Evolutionary conservation across 2,888 invertebrate genomes (phyloP), one percentile per base, ranked within the genome.

Genomic region (Archaeoteleia sp.): DNA sequence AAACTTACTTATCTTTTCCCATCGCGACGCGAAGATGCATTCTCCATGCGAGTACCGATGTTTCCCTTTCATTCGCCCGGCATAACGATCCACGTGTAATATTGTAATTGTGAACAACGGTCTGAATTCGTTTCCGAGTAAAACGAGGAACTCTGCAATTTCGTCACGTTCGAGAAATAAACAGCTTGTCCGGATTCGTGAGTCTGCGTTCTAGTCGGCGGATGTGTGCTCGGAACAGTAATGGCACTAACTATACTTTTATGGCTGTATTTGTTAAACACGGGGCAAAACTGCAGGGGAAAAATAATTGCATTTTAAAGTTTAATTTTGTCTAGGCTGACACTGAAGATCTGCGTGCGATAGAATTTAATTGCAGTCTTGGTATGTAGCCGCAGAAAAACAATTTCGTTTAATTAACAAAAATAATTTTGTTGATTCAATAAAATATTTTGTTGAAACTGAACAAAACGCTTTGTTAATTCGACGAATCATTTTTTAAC

Each of bases 161-260:
- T 65, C 51, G 65, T 65, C 65, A 65, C 65, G 65, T 65, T 57
- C 46, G 57, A 29, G 27, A 35, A 58, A 46, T 46, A 58, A 65
- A 63, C 51, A 27, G 51, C 42, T 9, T 14, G 13, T 6, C 29
- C 17, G 34, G 13, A 46, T 13, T 40, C 32, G 29, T 45, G 30
- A 55, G 55, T 20, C 5, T 5, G 20, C 20, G 20, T 20, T 5
- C 5, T 20, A 5, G 2, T 5, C 20, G 5, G 20, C 20, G 20
- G 20, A 20, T 5, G 20, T 20, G 20, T 5, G 20, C 20, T 5
- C 3, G 5, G 20, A 37, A 45, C 32, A 29, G 43, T 3, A 30
- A 17, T 12, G 32, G 10, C 32, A 8, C 29, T 1, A 8, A 29
- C 3, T 20, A 29, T 48, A 15, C 42, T 49, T 49, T 48, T 35